Percentiles rank a stretch among this genome's conserved stretches.
Evolutionary conservation across 1,140 invertebrate genomes (phyloP).

Genomic region (Goniozus legneri): DNA sequence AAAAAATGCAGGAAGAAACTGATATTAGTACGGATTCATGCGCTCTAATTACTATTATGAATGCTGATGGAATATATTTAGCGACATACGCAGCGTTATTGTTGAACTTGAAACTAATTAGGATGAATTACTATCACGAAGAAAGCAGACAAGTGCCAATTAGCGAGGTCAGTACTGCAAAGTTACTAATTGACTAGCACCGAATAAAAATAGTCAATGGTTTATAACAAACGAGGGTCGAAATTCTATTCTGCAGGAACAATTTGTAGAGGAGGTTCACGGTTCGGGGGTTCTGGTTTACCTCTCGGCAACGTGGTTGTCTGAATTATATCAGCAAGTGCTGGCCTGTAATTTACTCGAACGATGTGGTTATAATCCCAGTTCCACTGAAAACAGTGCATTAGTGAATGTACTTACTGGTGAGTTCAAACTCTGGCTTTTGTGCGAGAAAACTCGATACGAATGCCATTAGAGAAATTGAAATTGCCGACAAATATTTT

Average conservation of each 20-base stretch:
- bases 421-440: constrained; percentile 35
- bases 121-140: constrained; percentile 72
- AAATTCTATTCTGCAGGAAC: constrained; percentile 57
- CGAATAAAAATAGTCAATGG: too few species aligned
- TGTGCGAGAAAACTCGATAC: constrained; percentile 1
- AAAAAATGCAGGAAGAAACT: constrained; percentile 41
- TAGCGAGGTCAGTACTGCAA: constrained; percentile 69
- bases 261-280: constrained; percentile 88
- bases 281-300: constrained; percentile 88
- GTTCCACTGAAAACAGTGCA: constrained; percentile 60
- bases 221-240: not conserved
- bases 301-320: constrained; percentile 86
- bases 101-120: constrained; percentile 77
- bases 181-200: too few species aligned
- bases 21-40: constrained; percentile 33
- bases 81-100: constrained; percentile 81
- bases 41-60: constrained; percentile 73
- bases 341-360: constrained; percentile 73
- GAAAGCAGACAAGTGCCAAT: constrained; percentile 55
- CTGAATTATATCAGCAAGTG: constrained; percentile 85
- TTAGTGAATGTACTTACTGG: constrained; percentile 76
- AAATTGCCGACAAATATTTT: not conserved
- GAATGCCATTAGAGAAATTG: not conserved
- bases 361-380: constrained; percentile 62
- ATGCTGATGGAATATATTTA: constrained; percentile 91